phyloP scores from a whole-genome alignment of 2,888 invertebrate genomes.

The Eurytoma californica region DNA sequence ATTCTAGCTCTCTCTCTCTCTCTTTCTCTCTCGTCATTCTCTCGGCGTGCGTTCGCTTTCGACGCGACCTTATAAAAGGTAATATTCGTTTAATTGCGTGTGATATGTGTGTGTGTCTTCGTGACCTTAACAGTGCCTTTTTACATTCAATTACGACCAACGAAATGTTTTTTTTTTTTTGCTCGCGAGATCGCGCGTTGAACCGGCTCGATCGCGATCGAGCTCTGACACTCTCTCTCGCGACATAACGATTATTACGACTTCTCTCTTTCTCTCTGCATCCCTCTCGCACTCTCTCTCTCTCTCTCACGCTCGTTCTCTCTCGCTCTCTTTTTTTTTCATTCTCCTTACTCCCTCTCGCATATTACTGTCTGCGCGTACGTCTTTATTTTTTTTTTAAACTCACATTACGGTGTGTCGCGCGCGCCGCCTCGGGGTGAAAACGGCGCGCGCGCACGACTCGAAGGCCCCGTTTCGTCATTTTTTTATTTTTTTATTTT shows the following conservation, averaged over 20 bases:
- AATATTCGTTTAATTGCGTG: constrained; percentile 53
- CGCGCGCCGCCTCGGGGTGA: constrained; percentile 25
- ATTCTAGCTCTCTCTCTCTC: constrained; percentile 11
- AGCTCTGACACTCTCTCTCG: constrained; percentile 11
- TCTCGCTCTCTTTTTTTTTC: constrained; percentile 24
- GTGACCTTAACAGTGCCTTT: constrained; percentile 65
- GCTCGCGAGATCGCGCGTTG: constrained; percentile 42
- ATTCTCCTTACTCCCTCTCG: constrained; percentile 40
- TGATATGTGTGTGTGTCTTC: constrained; percentile 54
- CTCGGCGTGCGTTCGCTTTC: constrained; percentile 25
- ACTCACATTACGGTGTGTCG: constrained; percentile 44
- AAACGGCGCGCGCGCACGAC: constrained; percentile 46
- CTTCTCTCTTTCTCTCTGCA: constrained; percentile 13
- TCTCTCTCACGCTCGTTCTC: constrained; percentile 10
- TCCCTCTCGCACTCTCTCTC: too few species aligned
- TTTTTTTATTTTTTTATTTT: constrained; percentile 35
- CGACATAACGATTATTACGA: constrained; percentile 52
- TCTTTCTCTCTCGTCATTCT: constrained; percentile 4
- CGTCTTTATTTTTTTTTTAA: constrained; percentile 24
- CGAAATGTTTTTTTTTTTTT: constrained; percentile 55
- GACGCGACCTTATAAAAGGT: constrained; percentile 53
- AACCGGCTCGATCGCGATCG: constrained; percentile 24
- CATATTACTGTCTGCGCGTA: constrained; percentile 5
- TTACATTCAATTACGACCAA: constrained; percentile 59
- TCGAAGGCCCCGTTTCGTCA: constrained; percentile 55